phyloP scores from a whole-genome alignment of 2,888 invertebrate species.

The Tipula lateralis region DNA sequence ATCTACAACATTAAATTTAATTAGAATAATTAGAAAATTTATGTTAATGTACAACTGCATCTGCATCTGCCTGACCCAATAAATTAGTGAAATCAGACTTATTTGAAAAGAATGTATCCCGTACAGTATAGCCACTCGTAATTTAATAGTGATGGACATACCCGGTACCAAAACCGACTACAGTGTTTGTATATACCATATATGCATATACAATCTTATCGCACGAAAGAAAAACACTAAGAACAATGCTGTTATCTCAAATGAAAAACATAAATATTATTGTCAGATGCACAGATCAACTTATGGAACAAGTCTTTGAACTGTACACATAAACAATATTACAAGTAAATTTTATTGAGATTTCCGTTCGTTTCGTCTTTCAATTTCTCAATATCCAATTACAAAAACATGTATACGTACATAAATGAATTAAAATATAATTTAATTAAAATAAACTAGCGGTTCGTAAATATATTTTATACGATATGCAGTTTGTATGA shows the following conservation, averaged over 20 bases:
- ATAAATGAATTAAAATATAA: not conserved
- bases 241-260: not conserved
- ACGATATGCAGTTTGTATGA: not conserved
- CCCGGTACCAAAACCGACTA: not conserved
- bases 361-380: conserved; percentile 13
- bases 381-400: not conserved
- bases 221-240: not conserved
- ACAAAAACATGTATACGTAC: not conserved
- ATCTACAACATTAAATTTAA: no score
- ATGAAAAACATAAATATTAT: not conserved
- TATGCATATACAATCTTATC: not conserved
- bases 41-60: not conserved
- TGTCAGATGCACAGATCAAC: not conserved
- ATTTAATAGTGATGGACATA: not conserved
- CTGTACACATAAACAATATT: not conserved
- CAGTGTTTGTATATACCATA: not conserved
- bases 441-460: conserved; percentile 4
- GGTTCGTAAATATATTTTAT: not conserved
- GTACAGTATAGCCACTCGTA: not conserved
- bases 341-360: not conserved
- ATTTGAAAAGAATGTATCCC: not conserved
- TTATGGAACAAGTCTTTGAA: not conserved
- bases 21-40: not conserved
- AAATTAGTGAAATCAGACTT: not conserved
- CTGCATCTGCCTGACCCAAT: not conserved